Percentiles rank a stretch among this genome's conserved stretches.
phyloP scores from a whole-genome alignment of 2,113 vertebrate genomes.

The Physeter macrocephalus region DNA sequence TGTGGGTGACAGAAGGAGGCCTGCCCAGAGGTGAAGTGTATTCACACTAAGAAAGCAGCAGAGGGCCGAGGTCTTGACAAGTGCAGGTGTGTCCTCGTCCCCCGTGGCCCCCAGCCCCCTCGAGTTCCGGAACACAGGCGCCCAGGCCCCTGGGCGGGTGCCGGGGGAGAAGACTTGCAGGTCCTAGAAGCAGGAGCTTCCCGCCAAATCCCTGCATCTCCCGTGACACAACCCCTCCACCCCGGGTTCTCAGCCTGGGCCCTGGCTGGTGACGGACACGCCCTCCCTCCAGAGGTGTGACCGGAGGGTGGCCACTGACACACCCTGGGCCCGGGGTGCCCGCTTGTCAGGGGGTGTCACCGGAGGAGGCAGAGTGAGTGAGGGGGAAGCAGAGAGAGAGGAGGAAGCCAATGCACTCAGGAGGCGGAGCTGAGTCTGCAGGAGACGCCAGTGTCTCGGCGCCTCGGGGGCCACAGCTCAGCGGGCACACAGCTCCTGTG shows the following conservation, averaged over 20 bases:
- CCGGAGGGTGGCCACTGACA: background rate
- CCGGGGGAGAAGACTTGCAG: fast-evolving
- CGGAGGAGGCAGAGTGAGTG: background rate
- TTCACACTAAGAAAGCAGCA: too few species aligned
- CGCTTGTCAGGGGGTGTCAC: background rate
- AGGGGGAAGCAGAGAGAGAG: background rate
- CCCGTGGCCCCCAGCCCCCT: background rate
- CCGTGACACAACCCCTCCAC: background rate
- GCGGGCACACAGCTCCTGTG: background rate
- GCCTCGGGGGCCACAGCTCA: background rate
- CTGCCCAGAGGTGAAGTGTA: background rate
- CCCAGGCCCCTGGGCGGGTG: background rate
- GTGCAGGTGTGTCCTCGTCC: background rate
- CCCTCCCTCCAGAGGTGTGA: background rate
- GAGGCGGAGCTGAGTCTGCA: background rate
- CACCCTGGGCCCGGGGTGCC: background rate
- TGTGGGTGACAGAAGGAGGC: background rate
- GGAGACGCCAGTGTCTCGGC: background rate
- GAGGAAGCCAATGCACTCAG: background rate
- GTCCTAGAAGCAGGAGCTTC: background rate
- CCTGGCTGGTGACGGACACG: background rate
- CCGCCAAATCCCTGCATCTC: background rate
- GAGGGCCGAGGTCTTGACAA: background rate
- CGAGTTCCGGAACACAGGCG: background rate
- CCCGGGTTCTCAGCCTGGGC: background rate